These are phyloP conservation scores for Sepioteuthis lessoniana DNA, from an alignment of 2,888 invertebrate species.

Conservation along the genomic window DNA sequence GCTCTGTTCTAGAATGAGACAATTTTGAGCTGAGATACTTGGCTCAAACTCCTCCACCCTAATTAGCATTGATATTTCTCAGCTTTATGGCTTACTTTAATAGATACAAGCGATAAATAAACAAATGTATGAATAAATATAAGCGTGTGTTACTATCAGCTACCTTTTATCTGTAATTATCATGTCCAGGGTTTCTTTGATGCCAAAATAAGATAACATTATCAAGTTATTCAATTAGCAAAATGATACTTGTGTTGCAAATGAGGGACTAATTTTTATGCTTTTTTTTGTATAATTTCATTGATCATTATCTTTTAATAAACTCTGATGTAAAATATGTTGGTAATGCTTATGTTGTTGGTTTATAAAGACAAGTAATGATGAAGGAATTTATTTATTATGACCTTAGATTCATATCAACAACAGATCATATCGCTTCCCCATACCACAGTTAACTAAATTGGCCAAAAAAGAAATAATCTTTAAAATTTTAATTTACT, in stretches of 20 bases:
- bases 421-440: background rate
- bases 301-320: conserved; percentile 33
- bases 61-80: conserved; percentile 8
- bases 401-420: background rate
- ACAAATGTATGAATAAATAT: conserved; percentile 33
- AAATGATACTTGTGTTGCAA: conserved; percentile 24
- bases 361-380: background rate
- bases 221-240: conserved; percentile 6
- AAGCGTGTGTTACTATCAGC: background rate
- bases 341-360: background rate
- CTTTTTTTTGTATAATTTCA: background rate
- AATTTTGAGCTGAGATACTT: background rate
- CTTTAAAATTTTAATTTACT: background rate
- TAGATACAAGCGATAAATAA: conserved; percentile 1
- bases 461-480: background rate
- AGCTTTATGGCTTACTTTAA: conserved; percentile 33
- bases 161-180: conserved; percentile 21
- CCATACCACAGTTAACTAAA: background rate
- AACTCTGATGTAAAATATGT: conserved; percentile 4
- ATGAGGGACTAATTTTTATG: background rate
- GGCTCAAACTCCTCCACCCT: background rate
- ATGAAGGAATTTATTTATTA: conserved; percentile 5
- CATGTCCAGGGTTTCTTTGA: background rate
- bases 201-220: background rate
- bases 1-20: conserved; percentile 11